Conservation (phyloP, 2,797 vertebrate species). For the Squalus acanthias region DNA sequence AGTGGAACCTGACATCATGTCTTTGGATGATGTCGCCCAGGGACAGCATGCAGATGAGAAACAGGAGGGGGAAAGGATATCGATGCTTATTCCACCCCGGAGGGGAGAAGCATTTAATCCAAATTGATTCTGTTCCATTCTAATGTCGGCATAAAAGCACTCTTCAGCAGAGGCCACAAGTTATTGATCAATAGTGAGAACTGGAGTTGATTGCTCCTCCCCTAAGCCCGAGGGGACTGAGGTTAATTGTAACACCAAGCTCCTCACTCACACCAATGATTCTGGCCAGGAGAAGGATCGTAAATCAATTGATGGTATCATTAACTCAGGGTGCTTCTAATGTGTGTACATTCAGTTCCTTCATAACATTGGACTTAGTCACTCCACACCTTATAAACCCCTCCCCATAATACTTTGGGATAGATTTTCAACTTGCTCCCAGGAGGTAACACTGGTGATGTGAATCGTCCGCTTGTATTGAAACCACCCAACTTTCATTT, state of each 20-base stretch:
- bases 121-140: background rate
- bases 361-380: background rate
- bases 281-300: background rate
- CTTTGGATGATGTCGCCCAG: background rate
- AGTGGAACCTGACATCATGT: background rate
- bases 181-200: background rate
- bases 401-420: background rate
- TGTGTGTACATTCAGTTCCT: background rate
- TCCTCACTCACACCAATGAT: background rate
- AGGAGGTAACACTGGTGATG: background rate
- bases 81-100: background rate
- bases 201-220: background rate
- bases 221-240: background rate
- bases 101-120: background rate
- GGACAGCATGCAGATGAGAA: background rate
- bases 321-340: background rate
- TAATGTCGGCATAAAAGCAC: background rate
- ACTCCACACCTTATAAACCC: background rate
- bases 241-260: background rate
- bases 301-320: background rate
- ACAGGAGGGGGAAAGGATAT: background rate
- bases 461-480: background rate
- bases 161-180: background rate
- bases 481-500: background rate
- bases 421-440: background rate